Evolutionary conservation across 2,888 invertebrate genomes (phyloP), one percentile per base, ranked within the genome.

Genomic region (Eupeodes latifasciatus): DNA sequence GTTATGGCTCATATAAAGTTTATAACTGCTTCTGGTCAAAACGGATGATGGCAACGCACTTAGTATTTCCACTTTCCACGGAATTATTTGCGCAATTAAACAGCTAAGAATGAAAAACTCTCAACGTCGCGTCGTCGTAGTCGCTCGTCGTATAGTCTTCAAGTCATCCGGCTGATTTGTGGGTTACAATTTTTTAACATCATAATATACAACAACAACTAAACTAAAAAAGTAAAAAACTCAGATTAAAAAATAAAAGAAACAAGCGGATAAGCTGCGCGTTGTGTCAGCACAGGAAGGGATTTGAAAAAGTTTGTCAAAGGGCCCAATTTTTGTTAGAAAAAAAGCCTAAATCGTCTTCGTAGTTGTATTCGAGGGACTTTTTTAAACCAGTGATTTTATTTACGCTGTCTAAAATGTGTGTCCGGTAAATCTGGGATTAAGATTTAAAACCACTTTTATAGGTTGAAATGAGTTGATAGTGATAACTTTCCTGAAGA

Each of bases 21-120:
- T 66, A 59, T 69, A 59, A 36, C 47, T 16, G 67, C 47, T 81
- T 62, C 62, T 74, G 19, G 69, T 16, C 67, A 69, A 14, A 57
- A 51, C 51, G 55, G 72, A 55, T 64, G 66, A 55, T 64, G 66
- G 40, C 66, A 55, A 72, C 61, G 81, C 66, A 72, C 85, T 85
- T 80, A 75, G 19, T 40, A 11, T 74, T 81, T 82, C 85, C 77
- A 85, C 85, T 85, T 85, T 85, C 81, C 77, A 81, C 72, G 40
- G 62, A 51, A 75, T 61, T 75, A 75, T 82, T 78, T 82, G 85
- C 59, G 34, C 74, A 82, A 81, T 72, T 81, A 71, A 81, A 72
- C 69, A 57, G 19, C 36, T 51, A 62, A 72, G 72, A 71, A 69
- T 77, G 77, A 53, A 62, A 64, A 71, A 40, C 69, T 49, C 81